Evolutionary conservation across 2,797 vertebrate genomes (phyloP).

Genomic region (Urophycis tenuis): DNA sequence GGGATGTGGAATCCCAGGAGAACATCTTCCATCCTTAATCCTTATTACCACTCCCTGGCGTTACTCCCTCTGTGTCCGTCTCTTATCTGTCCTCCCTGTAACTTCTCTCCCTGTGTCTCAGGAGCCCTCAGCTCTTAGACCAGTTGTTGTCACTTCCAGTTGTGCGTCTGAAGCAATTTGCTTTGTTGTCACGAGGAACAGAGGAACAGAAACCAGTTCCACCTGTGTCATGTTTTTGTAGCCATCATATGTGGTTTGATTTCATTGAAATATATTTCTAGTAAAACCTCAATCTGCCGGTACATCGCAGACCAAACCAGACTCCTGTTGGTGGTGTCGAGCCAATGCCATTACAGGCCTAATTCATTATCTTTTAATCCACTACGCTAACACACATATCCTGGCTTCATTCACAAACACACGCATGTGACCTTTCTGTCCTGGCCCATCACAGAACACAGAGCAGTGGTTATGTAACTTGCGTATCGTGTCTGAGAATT

Average conservation of each 20-base stretch:
- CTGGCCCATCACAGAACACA: constrained; percentile 11
- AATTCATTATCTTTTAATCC: not conserved
- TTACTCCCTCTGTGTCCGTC: not conserved
- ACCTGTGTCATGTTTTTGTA: not conserved
- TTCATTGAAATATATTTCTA: not conserved
- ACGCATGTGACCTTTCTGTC: not conserved
- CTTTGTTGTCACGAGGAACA: constrained; percentile 54
- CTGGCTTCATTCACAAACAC: not conserved
- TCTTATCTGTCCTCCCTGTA: not conserved
- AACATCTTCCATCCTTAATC: not conserved
- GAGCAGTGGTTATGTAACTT: constrained; percentile 38
- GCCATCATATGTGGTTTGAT: not conserved
- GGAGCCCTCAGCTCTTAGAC: constrained; percentile 49
- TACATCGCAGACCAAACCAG: not conserved
- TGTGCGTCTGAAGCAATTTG: constrained; percentile 54
- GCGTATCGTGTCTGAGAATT: constrained; percentile 37
- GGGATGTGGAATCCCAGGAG: not conserved
- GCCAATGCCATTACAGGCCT: not conserved
- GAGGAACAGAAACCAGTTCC: constrained; percentile 1
- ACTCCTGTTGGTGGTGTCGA: not conserved
- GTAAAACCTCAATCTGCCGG: not conserved
- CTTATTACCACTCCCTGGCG: constrained; percentile 6
- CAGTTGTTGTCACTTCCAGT: constrained; percentile 55
- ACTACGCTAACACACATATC: not conserved
- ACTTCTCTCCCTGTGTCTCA: constrained; percentile 9